Base-by-base conservation (phyloP, 2,888 invertebrate genomes). In the Drosophila koepferae region DNA sequence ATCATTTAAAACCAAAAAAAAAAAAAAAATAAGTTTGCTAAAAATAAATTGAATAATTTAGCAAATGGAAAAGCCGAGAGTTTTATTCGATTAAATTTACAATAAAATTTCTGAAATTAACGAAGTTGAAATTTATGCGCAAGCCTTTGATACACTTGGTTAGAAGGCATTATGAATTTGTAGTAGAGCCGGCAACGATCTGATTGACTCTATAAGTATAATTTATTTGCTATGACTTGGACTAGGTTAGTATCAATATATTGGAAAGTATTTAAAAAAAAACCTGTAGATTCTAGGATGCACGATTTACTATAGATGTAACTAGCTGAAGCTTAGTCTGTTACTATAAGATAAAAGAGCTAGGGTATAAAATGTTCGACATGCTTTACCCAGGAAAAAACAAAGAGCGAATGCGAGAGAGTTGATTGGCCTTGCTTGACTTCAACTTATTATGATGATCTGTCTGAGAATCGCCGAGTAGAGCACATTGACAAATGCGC, bases 11-110 rank as follows among this genome's bases (percentile, higher is more conserved):
- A 72, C 60, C 69, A 46, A 65, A 61, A 59, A 63, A 77, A 70
- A 20, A 20, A 20, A 20, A 74, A 74, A 54, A 74, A 51, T 59
- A 89, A 84, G 74, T 86, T 86, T 86, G 85, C 85, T 86, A 86
- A 86, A 87, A 84, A 84, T 80, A 87, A 87, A 84, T 68, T 69
- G 75, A 86, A 84, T 76, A 84, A 84, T 89, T 85, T 86, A 86
- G 85, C 85, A 86, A 89, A 86, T 86, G 80, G 64, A 86, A 73
- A 48, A 49, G 5, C 14, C 31, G 6, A 28, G 38, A 43, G 34
- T 68, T 78, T 74, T 71, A 55, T 62, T 78, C 16, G 20, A 40
- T 16, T 28, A 28, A 9, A 10, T 28, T 31, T 12, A 38, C 14
- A 38, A 9, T n/a, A n/a, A 5, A 55, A 41, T 28, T 20, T 28